A percentile compares a stretch with the other conserved stretches of the same genome.
Evolutionary conservation across 2,113 vertebrate genomes (phyloP).

Genomic region (Vidua macroura): DNA sequence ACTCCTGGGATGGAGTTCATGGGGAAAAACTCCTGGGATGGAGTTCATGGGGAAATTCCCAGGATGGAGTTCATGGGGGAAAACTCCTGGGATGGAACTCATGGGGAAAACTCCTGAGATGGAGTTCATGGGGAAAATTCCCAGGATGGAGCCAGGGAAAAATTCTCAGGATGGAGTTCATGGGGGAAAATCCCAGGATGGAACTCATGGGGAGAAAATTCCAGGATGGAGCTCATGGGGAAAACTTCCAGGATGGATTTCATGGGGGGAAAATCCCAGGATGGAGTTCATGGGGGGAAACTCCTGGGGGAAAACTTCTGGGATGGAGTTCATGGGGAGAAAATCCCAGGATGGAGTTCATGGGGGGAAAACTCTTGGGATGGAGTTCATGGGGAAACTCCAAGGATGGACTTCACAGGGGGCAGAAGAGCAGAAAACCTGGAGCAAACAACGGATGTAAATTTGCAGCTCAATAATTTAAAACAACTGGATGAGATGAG

Average conservation of each 20-base stretch:
- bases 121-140: not conserved
- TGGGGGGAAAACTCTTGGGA: accelerated
- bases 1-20: accelerated
- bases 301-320: not conserved
- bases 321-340: not conserved
- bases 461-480: not conserved
- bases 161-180: accelerated
- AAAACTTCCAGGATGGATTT: accelerated
- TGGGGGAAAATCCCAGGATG: not conserved
- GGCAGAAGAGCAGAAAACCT: not conserved
- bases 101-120: accelerated
- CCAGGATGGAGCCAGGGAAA: accelerated
- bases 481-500: not conserved
- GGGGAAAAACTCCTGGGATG: not conserved
- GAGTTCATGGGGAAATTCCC: accelerated
- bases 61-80: not conserved
- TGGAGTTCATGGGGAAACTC: not conserved
- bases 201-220: not conserved
- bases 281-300: not conserved
- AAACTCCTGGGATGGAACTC: not conserved
- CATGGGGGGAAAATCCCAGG: accelerated
- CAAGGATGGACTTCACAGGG: accelerated
- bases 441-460: not conserved
- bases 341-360: accelerated
- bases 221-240: accelerated